Conservation (phyloP, 1,140 invertebrate species). For the Calycopis cecrops region DNA sequence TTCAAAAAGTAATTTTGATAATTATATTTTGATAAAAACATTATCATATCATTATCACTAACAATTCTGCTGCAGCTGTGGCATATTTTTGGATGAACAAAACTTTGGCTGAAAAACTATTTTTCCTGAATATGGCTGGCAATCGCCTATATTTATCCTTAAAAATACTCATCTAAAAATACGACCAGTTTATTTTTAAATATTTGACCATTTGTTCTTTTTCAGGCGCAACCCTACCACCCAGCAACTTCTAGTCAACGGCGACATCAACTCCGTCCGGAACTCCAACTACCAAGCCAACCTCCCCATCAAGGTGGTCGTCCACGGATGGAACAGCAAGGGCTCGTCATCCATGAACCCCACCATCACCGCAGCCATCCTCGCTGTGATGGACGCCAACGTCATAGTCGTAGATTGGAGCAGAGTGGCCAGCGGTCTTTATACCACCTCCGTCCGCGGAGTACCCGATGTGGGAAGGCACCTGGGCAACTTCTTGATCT, state of each 20-base stretch:
- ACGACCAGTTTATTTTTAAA: not conserved
- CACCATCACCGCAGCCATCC: constrained; percentile 50
- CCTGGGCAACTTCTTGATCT: constrained; percentile 47
- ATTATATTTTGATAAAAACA: too few species aligned
- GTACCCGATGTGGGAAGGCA: constrained; percentile 61
- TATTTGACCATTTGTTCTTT: not conserved
- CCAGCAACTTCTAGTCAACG: constrained; percentile 33
- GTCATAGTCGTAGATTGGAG: constrained; percentile 73
- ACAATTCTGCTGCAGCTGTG: too few species aligned
- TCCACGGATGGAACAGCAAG: constrained; percentile 54
- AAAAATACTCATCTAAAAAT: not conserved
- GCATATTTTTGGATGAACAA: too few species aligned
- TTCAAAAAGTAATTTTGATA: too few species aligned
- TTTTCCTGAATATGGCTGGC: too few species aligned
- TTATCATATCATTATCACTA: too few species aligned
- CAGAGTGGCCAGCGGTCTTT: constrained; percentile 33
- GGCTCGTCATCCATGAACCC: constrained; percentile 38
- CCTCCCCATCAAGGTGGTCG: constrained; percentile 37
- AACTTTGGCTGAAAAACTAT: too few species aligned
- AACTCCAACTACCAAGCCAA: constrained; percentile 40
- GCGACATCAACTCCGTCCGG: constrained; percentile 33
- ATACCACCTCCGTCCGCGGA: constrained; percentile 63
- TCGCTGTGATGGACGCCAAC: constrained; percentile 68
- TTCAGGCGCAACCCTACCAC: constrained; percentile 38
- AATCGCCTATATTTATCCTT: too few species aligned